phyloP scores from a whole-genome alignment of 1,140 invertebrate genomes.

The Drosophila hydei region DNA sequence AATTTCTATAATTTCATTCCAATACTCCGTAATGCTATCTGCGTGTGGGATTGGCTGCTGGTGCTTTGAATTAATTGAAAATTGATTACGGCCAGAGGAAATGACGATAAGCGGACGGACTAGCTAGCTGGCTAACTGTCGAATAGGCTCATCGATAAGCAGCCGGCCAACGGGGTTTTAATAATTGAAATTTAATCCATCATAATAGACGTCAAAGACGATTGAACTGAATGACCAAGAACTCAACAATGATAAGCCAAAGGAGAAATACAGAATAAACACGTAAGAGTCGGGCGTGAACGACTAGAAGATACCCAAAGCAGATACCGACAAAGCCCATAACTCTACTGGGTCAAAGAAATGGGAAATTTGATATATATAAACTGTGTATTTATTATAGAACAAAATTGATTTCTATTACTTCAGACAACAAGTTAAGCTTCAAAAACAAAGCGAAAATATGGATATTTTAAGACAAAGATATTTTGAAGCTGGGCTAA shows the following conservation, averaged over 20 bases:
- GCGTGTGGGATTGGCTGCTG: background rate
- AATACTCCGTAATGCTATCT: slow-evolving; percentile 23
- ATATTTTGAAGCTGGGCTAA: too few species aligned
- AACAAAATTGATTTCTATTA: too few species aligned
- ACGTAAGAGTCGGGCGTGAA: background rate
- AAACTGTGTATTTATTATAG: too few species aligned
- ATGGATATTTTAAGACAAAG: too few species aligned
- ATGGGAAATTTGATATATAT: too few species aligned
- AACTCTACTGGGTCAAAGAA: too few species aligned
- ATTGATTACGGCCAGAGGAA: slow-evolving; percentile 72
- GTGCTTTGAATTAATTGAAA: slow-evolving; percentile 79
- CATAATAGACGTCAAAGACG: slow-evolving; percentile 78
- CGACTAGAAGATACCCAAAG: too few species aligned
- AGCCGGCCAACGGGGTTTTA: slow-evolving; percentile 28
- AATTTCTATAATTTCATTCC: slow-evolving; percentile 70
- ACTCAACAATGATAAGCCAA: slow-evolving; percentile 20
- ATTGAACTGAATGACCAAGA: slow-evolving; percentile 20
- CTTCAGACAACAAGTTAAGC: too few species aligned
- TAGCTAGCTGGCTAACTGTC: background rate
- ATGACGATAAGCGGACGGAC: slow-evolving; percentile 37
- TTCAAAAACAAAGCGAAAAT: too few species aligned
- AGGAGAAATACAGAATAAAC: background rate
- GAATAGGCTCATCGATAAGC: slow-evolving; percentile 28
- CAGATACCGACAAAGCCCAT: too few species aligned
- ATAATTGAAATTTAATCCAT: slow-evolving; percentile 83